These are phyloP conservation scores for Myocastor coypus DNA, from an alignment of 2,113 vertebrate genomes.

Conservation along the genomic window DNA sequence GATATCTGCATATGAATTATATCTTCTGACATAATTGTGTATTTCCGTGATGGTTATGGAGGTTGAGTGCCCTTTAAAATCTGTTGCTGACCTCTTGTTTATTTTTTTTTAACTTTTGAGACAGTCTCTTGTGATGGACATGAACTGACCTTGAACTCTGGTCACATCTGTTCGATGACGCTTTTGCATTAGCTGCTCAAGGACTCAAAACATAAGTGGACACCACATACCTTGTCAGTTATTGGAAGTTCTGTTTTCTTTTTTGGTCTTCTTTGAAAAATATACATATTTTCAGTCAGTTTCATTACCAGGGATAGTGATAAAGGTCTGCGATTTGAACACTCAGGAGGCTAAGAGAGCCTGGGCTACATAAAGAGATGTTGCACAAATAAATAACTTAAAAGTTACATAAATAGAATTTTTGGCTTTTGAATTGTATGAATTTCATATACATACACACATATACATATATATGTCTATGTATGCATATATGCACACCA, in stretches of 20 bases:
- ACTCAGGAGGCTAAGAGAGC: not conserved
- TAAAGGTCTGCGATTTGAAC: not conserved
- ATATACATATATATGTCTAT: not conserved
- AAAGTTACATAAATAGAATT: not conserved
- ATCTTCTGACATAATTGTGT: not conserved
- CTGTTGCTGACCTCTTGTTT: not conserved
- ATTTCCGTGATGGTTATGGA: not conserved
- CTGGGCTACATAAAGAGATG: not conserved
- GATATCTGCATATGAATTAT: not conserved
- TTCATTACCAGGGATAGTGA: not conserved
- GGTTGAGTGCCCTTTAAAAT: not conserved
- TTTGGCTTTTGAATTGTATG: not conserved
- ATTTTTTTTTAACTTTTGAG: not conserved
- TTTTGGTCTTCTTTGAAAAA: not conserved
- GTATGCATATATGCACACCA: not conserved
- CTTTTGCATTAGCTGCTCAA: not conserved
- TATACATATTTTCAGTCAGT: not conserved
- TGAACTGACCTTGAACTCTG: not conserved
- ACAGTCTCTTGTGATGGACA: not conserved
- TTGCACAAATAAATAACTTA: not conserved
- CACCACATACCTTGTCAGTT: not conserved
- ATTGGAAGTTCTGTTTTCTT: not conserved
- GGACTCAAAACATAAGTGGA: not conserved
- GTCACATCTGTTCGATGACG: rapidly evolving
- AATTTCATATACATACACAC: not conserved